Base-by-base conservation (phyloP, 2,113 vertebrate genomes). In the Eretmodus cyanostictus region DNA sequence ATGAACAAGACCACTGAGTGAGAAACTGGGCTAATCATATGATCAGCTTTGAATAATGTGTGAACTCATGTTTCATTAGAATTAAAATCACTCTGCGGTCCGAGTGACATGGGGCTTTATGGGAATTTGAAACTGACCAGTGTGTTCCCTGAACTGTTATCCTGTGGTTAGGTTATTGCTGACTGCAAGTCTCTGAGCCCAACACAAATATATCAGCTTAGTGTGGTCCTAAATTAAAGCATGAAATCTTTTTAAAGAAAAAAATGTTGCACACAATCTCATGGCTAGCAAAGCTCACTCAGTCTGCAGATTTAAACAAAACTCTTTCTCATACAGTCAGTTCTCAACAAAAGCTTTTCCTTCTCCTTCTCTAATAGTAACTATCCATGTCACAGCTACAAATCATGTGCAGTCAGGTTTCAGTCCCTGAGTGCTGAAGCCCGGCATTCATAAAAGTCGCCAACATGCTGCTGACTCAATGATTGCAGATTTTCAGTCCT, bases 91-190 rank as follows among this genome's bases (percentile, higher is more conserved):
- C 0, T n/a, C 9, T 85, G 57, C 29, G 8, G 19, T 82, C 27
- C 5, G 12, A 19, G 59, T 88, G 87, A 89, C 81, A 8, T 84
- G 53, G 55, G 31, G 47, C 54, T 91, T 90, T 59, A 90, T 88
- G 86, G 78, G 86, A 85, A 86, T 86, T 63, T 89, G n/a, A 79
- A 84, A 71, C 38, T 79, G 81, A 10, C 40, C 29, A 7, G 17
- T 66, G 17, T 85, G 40, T 81, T 87, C 84, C 88, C 81, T 66
- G 81, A 82, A 86, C 17, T 59, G 71, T 85, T 86, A 14, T 12
- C 54, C 59, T 59, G 71, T 8, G 47, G 80, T 79, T 45, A 22
- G 42, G 40, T 34, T 73, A 82, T 49, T 73, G 83, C 36, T 68
- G 1, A 31, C 63, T 40, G 38, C 38, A 17, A 51, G 61, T 38